Conservation (phyloP, 2,797 vertebrate genomes). For the Hapalemur alaotrensis region DNA sequence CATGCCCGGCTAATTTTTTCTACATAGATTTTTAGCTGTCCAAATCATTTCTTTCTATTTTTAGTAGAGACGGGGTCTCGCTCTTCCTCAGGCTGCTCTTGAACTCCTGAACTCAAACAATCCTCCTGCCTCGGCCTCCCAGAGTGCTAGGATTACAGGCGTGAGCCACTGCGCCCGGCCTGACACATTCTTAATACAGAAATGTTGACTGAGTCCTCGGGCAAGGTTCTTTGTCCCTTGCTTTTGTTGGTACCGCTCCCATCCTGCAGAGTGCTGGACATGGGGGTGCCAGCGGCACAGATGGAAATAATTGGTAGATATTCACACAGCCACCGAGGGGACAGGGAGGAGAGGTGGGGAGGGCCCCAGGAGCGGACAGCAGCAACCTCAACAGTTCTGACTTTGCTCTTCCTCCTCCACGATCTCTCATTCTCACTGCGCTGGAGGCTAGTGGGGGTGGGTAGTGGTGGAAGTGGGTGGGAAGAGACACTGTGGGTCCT, state of each 20-base stretch:
- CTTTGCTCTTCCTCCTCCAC: neutral
- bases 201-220: neutral
- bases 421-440: neutral
- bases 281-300: neutral
- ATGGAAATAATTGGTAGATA: neutral
- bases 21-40: too few relatives aligned
- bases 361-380: neutral
- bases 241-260: too few relatives aligned
- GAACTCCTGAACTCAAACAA: too few relatives aligned
- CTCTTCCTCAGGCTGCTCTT: too few relatives aligned
- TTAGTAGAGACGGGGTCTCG: too few relatives aligned
- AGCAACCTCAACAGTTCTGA: neutral
- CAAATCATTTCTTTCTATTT: too few relatives aligned
- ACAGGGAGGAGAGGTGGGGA: neutral
- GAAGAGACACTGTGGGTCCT: neutral
- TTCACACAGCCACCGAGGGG: neutral
- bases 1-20: too few relatives aligned
- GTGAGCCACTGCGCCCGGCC: too few relatives aligned
- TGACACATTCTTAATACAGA: neutral
- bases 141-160: too few relatives aligned
- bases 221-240: neutral
- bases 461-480: too few relatives aligned
- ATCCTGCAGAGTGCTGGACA: neutral
- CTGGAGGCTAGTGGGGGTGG: accelerated
- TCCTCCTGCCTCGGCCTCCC: too few relatives aligned